Conservation (phyloP, 2,113 vertebrate genomes). For the Aptenodytes forsteri region DNA sequence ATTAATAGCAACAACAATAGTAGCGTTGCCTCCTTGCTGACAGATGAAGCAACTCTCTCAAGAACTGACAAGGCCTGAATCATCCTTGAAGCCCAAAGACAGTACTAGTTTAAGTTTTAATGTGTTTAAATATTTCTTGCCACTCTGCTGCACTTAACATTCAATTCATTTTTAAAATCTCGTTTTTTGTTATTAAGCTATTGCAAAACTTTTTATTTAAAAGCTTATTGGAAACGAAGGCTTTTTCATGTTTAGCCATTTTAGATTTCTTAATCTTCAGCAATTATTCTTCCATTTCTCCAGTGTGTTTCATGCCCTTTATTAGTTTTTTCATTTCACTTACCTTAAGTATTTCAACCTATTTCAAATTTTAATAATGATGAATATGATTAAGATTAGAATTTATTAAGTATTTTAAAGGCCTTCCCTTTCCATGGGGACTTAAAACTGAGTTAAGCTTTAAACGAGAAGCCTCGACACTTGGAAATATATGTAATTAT, state of each 20-base stretch:
- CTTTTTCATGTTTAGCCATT: conserved; percentile 7
- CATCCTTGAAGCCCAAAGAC: neutral
- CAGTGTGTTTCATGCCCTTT: neutral
- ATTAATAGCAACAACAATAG: neutral
- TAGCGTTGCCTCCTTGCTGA: neutral
- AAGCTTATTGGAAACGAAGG: conserved; percentile 6
- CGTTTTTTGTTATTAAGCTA: neutral
- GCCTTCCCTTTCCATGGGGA: conserved; percentile 25
- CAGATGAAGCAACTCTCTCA: neutral
- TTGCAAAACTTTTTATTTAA: conserved; percentile 11
- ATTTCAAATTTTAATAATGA: conserved; percentile 56
- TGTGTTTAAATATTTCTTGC: neutral
- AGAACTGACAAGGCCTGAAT: neutral
- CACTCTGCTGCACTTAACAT: neutral
- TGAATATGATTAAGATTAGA: conserved; percentile 55
- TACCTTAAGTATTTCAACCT: conserved; percentile 46
- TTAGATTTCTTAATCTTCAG: conserved; percentile 47
- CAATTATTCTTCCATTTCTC: conserved; percentile 54
- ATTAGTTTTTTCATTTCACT: conserved; percentile 58
- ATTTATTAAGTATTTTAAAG: conserved; percentile 51
- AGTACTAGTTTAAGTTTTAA: neutral
- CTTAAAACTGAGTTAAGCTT: conserved; percentile 48
- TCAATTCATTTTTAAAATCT: conserved; percentile 7
- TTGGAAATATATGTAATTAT: conserved; percentile 4
- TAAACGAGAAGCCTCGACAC: neutral